A percentile compares a stretch with the other conserved stretches of the same genome.
phyloP scores from a whole-genome alignment of 64 coral and sea anemone species.

The Hydrozoanthus tunicans region DNA sequence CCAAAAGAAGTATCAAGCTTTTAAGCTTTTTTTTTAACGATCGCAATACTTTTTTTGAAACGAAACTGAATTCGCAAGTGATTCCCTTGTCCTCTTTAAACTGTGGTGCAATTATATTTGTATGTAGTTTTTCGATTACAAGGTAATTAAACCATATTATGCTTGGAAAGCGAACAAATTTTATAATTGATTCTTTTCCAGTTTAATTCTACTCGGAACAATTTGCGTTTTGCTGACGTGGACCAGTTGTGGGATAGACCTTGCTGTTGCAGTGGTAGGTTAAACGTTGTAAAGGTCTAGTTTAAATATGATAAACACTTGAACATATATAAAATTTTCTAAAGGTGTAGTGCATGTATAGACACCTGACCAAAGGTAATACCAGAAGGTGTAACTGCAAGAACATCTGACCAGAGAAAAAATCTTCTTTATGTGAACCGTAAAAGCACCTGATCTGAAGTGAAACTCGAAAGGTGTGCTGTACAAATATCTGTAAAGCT shows the following conservation, averaged over 20 bases:
- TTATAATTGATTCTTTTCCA: neutral
- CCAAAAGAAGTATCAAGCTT: too few relatives aligned
- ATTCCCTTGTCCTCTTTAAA: too few relatives aligned
- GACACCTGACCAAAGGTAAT: neutral
- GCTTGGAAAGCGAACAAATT: neutral
- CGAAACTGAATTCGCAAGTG: too few relatives aligned
- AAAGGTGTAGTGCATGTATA: neutral
- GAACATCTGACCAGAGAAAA: neutral
- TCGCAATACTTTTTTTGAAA: too few relatives aligned
- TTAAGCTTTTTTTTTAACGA: too few relatives aligned
- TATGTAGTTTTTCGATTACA: too few relatives aligned
- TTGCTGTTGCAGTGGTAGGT: constrained; percentile 48
- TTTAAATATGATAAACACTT: neutral
- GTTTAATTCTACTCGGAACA: constrained; percentile 5
- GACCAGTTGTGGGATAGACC: constrained; percentile 33
- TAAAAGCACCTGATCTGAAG: too few relatives aligned
- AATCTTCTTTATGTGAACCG: too few relatives aligned
- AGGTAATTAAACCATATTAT: too few relatives aligned
- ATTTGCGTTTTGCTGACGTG: constrained; percentile 16
- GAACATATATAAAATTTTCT: neutral
- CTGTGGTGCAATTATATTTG: too few relatives aligned
- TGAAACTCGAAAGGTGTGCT: too few relatives aligned
- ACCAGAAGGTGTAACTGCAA: neutral
- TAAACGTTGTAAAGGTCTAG: neutral
- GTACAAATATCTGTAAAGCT: too few relatives aligned